Evolutionary conservation across 2,888 invertebrate genomes (phyloP), one percentile per base, ranked within the genome.

Genomic region (Quadriops clusia): DNA sequence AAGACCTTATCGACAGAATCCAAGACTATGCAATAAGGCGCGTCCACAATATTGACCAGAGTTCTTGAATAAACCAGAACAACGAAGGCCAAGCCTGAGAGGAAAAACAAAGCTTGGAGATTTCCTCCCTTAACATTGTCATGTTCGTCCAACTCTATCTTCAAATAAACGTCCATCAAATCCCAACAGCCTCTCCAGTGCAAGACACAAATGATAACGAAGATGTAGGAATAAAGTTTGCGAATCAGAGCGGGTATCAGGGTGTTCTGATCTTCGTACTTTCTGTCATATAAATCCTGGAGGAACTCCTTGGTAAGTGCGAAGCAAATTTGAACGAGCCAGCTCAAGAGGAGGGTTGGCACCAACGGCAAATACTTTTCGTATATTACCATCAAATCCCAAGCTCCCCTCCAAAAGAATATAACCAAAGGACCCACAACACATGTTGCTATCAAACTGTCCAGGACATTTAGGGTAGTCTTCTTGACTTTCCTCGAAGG

Each of bases 101-200:
- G n/a, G n/a, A n/a, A n/a, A n/a, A n/a, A n/a, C n/a, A n/a, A n/a
- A n/a, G n/a, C n/a, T n/a, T n/a, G n/a, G n/a, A n/a, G n/a, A n/a
- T n/a, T n/a, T n/a, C n/a, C n/a, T n/a, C n/a, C n/a, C n/a, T n/a
- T n/a, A n/a, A n/a, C n/a, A n/a, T n/a, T n/a, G n/a, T n/a, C n/a
- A n/a, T n/a, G n/a, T n/a, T n/a, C n/a, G n/a, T n/a, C n/a, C n/a
- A n/a, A n/a, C n/a, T n/a, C n/a, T n/a, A n/a, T n/a, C n/a, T n/a
- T n/a, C n/a, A n/a, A n/a, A n/a, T 78, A 74, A 53, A 74, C 64
- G 52, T 86, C 85, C 47, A 86, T 66, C 27, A 75, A 63, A 44
- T 70, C 68, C 87, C 87, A 90, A 23, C 79, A 74, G 2, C 89
- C 89, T 5, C 87, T 69, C 89, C 89, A 90, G 36, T 82, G 82